phyloP scores from a whole-genome alignment of 2,888 invertebrate species.

The Ophion costatus region DNA sequence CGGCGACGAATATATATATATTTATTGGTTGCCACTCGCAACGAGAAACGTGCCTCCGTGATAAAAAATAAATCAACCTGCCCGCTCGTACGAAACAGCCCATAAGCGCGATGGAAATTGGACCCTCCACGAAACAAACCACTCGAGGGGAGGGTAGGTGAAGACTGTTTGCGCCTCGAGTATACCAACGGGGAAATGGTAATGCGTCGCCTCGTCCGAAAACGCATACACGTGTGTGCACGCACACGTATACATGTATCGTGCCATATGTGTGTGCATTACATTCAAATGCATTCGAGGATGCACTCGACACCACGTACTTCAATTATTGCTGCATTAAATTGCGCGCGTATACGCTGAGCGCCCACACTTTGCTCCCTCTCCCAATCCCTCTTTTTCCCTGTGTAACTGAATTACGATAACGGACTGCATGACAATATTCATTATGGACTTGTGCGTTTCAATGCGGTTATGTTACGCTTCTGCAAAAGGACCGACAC shows the following conservation, averaged over 20 bases:
- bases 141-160: constrained; percentile 11
- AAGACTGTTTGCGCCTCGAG: constrained; percentile 16
- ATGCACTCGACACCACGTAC: constrained; percentile 51
- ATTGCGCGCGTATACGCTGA: constrained; percentile 33
- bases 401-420: constrained; percentile 51
- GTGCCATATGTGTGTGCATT: not conserved
- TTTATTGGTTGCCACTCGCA: not conserved
- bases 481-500: not conserved
- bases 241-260: not conserved
- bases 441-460: constrained; percentile 50
- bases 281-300: constrained; percentile 13
- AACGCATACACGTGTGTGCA: not conserved
- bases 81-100: not conserved
- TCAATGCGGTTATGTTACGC: constrained; percentile 26
- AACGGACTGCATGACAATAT: constrained; percentile 55
- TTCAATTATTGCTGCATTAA: constrained; percentile 63
- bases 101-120: constrained; percentile 12
- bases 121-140: constrained; percentile 7
- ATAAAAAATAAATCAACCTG: not conserved
- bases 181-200: constrained; percentile 26
- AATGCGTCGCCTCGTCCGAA: constrained; percentile 16
- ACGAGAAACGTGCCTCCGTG: not conserved
- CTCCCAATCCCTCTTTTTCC: not conserved
- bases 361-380: constrained; percentile 23
- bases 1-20: no score